A percentile compares a stretch with the other conserved stretches of the same genome.
Evolutionary conservation across 1,140 invertebrate species (phyloP).

Genomic region (honey bee (Apis mellifera)): DNA sequence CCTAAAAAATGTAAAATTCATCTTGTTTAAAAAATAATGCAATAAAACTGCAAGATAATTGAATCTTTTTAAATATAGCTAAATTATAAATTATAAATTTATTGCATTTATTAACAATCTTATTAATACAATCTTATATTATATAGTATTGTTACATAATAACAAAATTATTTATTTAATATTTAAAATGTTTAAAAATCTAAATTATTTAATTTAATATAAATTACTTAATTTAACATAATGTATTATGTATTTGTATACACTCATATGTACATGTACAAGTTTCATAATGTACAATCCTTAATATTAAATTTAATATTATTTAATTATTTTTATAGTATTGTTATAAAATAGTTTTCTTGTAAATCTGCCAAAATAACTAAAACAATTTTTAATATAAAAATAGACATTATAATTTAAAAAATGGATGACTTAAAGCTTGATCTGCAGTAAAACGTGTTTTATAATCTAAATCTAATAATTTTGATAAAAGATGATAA

Average conservation of each 20-base stretch:
- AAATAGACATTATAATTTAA: constrained; percentile 72
- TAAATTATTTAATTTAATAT: constrained; percentile 35
- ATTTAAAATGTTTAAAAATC: constrained; percentile 8
- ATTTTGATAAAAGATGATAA: constrained; percentile 87
- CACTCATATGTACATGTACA: constrained; percentile 7
- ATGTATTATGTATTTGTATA: constrained; percentile 14
- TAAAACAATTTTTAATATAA: background rate
- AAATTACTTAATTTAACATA: background rate
- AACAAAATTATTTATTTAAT: constrained; percentile 31
- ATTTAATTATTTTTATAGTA: background rate
- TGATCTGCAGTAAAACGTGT: constrained; percentile 87
- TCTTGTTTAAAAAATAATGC: background rate
- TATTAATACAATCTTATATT: constrained; percentile 1
- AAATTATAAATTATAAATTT: background rate
- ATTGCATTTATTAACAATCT: constrained; percentile 41
- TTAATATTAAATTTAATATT: background rate
- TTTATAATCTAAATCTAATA: constrained; percentile 89
- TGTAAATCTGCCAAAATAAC: background rate
- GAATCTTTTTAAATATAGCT: background rate
- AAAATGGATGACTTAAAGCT: constrained; percentile 89
- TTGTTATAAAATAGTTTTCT: constrained; percentile 1
- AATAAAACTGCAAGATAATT: background rate
- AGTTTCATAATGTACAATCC: constrained; percentile 12
- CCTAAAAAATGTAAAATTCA: constrained; percentile 13
- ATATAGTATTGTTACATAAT: constrained; percentile 26